Percentiles rank a stretch among this genome's conserved stretches.
Evolutionary conservation across 2,797 vertebrate species (phyloP).

Genomic region (Muraenolepis orangiensis): DNA sequence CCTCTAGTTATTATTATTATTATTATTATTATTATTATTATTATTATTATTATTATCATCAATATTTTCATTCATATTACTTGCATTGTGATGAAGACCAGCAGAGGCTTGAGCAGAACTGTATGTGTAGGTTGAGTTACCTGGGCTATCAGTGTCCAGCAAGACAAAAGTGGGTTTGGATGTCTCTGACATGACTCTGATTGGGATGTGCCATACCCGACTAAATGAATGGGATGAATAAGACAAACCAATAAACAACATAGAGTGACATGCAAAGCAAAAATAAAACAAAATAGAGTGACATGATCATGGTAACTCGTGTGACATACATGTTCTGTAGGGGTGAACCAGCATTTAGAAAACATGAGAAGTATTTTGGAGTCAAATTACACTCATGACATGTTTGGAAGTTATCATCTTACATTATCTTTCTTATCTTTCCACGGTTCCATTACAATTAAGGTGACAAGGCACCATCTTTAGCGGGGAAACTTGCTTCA

Average conservation of each 20-base stretch:
- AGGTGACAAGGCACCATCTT: not conserved
- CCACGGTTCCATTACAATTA: not conserved
- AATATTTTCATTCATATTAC: not conserved
- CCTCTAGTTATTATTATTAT: not conserved
- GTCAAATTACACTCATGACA: not conserved
- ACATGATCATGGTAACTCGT: not conserved
- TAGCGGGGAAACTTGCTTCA: not conserved
- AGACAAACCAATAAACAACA: slow-evolving; percentile 1
- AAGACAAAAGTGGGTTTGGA: rapidly evolving
- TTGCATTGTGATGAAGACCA: not conserved
- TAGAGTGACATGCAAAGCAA: not conserved
- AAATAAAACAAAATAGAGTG: not conserved
- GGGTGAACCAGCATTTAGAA: not conserved
- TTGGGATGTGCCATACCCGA: slow-evolving; percentile 75
- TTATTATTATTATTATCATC: not conserved
- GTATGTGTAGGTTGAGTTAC: slow-evolving; percentile 39
- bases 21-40: not conserved
- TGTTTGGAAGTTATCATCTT: not conserved
- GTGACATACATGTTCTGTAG: not conserved
- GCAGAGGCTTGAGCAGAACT: not conserved
- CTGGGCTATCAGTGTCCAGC: slow-evolving; percentile 29
- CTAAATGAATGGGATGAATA: slow-evolving; percentile 56
- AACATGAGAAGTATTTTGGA: not conserved
- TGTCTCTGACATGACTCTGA: slow-evolving; percentile 56
- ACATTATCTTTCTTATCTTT: not conserved